Percentiles rank a stretch among this genome's conserved stretches.
These are phyloP conservation scores for Phasianus colchicus DNA, from an alignment of 2,113 vertebrate genomes.

Conservation along the genomic window DNA sequence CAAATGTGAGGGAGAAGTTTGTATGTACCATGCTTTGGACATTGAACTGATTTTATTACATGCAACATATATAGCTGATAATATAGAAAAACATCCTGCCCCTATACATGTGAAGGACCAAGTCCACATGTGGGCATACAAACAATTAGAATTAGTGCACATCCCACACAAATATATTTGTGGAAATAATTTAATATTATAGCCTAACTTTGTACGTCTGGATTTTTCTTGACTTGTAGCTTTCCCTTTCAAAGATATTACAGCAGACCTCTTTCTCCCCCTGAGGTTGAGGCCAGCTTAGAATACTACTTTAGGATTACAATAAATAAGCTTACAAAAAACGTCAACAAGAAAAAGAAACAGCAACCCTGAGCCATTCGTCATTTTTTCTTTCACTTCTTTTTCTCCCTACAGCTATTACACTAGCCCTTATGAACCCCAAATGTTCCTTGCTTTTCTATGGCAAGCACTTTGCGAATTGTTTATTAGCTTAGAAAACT, in stretches of 20 bases:
- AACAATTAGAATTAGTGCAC: not conserved
- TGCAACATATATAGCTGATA: constrained; percentile 56
- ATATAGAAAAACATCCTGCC: constrained; percentile 28
- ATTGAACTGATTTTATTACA: constrained; percentile 50
- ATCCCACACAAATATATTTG: not conserved
- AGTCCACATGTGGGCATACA: not conserved
- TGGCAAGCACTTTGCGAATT: constrained; percentile 34
- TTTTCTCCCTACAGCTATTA: constrained; percentile 20
- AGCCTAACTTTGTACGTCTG: not conserved
- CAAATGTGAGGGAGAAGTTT: constrained; percentile 30
- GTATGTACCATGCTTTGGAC: constrained; percentile 40
- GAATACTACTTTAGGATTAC: constrained; percentile 20
- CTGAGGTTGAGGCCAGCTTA: not conserved
- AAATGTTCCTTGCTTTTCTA: not conserved
- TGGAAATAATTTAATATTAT: not conserved
- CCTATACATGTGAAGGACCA: not conserved
- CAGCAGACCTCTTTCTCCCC: not conserved
- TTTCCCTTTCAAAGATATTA: not conserved
- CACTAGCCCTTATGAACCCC: constrained; percentile 17
- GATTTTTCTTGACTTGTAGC: not conserved
- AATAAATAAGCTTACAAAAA: constrained; percentile 38
- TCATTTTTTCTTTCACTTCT: constrained; percentile 8
- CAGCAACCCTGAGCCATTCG: not conserved
- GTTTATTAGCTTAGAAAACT: constrained; percentile 53
- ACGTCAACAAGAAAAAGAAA: constrained; percentile 2